Base-by-base conservation (phyloP, 2,888 invertebrate species). In the Macropis europaea region DNA sequence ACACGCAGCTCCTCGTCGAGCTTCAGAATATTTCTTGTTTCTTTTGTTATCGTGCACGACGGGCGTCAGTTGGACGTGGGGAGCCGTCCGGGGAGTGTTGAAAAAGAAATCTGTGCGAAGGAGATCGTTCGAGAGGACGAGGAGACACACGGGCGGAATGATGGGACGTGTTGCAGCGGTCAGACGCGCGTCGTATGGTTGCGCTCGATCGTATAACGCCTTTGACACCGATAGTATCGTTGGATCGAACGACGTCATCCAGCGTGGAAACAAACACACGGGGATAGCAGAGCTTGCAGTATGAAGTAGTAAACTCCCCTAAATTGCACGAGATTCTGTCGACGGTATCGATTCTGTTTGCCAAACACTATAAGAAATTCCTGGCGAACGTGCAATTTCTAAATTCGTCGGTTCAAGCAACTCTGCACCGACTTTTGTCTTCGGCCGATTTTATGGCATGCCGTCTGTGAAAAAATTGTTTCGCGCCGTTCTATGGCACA, bases 361-460 rank as follows among this genome's bases (percentile, higher is more conserved):
- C 69, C 69, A 69, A 69, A 69, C 67, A 32, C 57, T 69, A 66
- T 66, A 69, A 69, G 57, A 57, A 69, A 69, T 69, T 69, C 69
- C 69, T 69, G 69, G 69, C 69, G 67, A 45, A 69, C 57, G 45
- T 69, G 69, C 69, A 69, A 69, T 57, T 45, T 69, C 69, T 69
- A 69, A 66, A 69, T 69, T 69, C 67, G 69, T 69, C 69, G 57
- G 69, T 69, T 69, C 69, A 69, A 69, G 67, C 69, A 69, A 69
- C 69, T 69, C 69, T 66, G 45, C 45, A 13, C 57, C 52, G 38
- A 52, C 26, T 69, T 69, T 57, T 69, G 50, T 66, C 69, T 50
- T n/a, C 15, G 38, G 2, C 38, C 26, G 24, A 47, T 63, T 54
- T 24, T 40, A n/a, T n/a, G n/a, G n/a, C n/a, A n/a, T n/a, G n/a